Base-by-base conservation (phyloP, 2,888 invertebrate species). In the Eristalinus sepulchralis region DNA sequence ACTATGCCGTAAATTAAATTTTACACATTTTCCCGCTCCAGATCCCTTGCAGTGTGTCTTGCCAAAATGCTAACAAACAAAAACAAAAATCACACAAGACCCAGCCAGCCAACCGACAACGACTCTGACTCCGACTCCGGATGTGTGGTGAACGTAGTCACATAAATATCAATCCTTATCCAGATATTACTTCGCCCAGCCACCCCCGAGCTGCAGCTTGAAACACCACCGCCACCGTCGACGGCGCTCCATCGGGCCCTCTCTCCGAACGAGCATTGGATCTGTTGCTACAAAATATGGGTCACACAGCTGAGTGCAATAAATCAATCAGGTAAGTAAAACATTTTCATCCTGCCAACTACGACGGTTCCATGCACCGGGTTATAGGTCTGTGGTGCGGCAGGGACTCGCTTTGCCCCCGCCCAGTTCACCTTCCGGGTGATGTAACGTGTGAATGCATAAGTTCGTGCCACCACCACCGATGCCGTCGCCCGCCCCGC, bases 291-390 rank as follows among this genome's bases (percentile, higher is more conserved):
- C 73, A 75, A 70, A 76, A 87, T 83, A 83, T 87, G 83, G 87
- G 87, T 87, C 87, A 87, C 75, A 83, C 83, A 83, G 77, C 79
- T 87, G 87, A 83, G 78, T 87, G 83, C 83, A 76, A 87, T 87
- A 87, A 87, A 87, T 87, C 87, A 87, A 87, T 87, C 83, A 79
- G 83, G 87, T 72, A 79, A 79, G 87, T 79, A 86, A 87, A 83
- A 86, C 86, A 86, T 86, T 86, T 85, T 82, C 82, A 73, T 86
- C 66, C 82, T 82, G 86, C 78, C 78, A 86, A 78, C 70, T 79
- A 22, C 22, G 57, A 57, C 22, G 57, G 24, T 24, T 57, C 75
- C 78, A 62, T 77, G 78, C 78, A 78, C 70, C 57, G 55, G 73
- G 70, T 72, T 62, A 63, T 64, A 72, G 64, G 67, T 80, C 68